Conservation (phyloP, 2,797 vertebrate genomes). For the Hipposideros larvatus region DNA sequence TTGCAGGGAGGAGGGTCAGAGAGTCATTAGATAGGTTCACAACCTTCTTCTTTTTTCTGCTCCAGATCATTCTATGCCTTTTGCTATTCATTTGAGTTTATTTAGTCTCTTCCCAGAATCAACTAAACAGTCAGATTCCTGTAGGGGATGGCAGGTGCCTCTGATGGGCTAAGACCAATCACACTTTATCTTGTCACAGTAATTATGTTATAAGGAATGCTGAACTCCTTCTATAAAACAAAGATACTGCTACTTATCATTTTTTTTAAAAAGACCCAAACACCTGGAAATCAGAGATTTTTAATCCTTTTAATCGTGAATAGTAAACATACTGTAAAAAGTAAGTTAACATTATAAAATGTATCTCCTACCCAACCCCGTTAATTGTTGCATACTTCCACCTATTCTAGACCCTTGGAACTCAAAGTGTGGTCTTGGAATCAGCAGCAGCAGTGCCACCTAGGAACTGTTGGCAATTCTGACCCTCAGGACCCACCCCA, state of each 20-base stretch:
- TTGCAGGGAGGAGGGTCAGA: constrained; percentile 27
- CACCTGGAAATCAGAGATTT: background rate
- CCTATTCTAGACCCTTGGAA: background rate
- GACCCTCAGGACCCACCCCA: background rate
- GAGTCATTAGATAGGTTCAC: background rate
- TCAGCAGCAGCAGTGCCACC: background rate
- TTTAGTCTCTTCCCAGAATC: constrained; percentile 50
- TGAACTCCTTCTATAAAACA: background rate
- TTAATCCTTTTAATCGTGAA: background rate
- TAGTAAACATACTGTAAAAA: background rate
- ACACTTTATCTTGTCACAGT: background rate
- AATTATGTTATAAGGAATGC: background rate
- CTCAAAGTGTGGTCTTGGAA: background rate
- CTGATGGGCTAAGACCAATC: background rate
- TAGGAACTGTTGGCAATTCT: background rate
- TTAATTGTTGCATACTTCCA: background rate
- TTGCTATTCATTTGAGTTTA: constrained; percentile 38
- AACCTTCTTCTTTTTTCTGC: constrained; percentile 6
- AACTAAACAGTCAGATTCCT: constrained; percentile 11
- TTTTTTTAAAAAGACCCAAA: too few species aligned
- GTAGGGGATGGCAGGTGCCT: background rate
- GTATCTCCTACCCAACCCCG: background rate
- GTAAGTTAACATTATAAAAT: background rate
- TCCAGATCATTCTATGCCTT: background rate
- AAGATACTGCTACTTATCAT: background rate